phyloP scores from a whole-genome alignment of 92 coral and sea anemone genomes.

The Parazoanthus swiftii region DNA sequence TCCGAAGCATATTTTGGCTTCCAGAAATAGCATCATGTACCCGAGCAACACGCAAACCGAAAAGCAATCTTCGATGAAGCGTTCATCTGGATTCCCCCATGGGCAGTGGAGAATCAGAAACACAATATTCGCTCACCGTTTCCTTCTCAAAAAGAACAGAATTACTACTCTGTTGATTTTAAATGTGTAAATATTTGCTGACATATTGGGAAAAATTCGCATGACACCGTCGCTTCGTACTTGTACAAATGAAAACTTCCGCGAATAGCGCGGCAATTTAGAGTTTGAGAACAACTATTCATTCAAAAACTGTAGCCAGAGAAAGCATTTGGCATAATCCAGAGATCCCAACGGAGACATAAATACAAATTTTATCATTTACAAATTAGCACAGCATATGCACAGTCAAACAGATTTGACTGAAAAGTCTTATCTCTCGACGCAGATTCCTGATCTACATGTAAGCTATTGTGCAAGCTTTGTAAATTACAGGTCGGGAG shows the following conservation, averaged over 20 bases:
- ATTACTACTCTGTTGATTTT: constrained; percentile 25
- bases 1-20: constrained; percentile 26
- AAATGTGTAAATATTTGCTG: constrained; percentile 56
- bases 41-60: background rate
- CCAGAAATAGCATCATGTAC: constrained; percentile 43
- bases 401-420: constrained; percentile 34
- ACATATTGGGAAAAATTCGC: constrained; percentile 35
- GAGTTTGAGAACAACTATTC: background rate
- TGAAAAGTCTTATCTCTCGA: background rate
- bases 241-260: background rate
- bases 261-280: background rate
- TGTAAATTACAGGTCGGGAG: constrained; percentile 17
- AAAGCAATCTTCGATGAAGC: constrained; percentile 5
- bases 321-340: background rate
- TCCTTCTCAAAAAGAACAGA: background rate
- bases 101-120: background rate
- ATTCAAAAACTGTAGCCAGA: background rate
- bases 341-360: constrained; percentile 3
- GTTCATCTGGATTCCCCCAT: constrained; percentile 21
- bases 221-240: constrained; percentile 39
- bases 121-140: background rate
- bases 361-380: background rate
- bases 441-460: constrained; percentile 18
- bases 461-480: constrained; percentile 36
- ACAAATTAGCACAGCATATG: constrained; percentile 21